These are phyloP conservation scores for Dysidea cf. avara DNA, from an alignment of 37 sponge, comb jelly and placozoan genomes.

Conservation along the genomic window DNA sequence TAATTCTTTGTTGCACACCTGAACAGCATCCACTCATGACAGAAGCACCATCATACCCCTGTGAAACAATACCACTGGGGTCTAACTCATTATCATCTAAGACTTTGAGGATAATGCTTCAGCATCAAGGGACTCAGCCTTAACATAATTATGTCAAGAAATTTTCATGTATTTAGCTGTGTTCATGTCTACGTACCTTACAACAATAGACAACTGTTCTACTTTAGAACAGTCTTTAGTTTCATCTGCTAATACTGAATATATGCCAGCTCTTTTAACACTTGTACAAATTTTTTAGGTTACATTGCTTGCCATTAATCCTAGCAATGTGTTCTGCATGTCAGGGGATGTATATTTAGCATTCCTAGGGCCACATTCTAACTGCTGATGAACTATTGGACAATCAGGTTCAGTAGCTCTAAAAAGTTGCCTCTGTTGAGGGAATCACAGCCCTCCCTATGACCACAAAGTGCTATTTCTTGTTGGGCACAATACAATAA, in stretches of 20 bases:
- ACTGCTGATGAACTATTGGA: conserved; percentile 20
- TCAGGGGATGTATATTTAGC: conserved; percentile 71
- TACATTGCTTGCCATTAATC: conserved; percentile 61
- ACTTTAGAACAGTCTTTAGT: conserved; percentile 54
- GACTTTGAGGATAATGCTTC: conserved; percentile 41
- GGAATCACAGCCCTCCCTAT: conserved; percentile 52
- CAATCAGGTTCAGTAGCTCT: conserved; percentile 49
- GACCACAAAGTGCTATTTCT: conserved; percentile 57
- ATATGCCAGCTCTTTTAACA: conserved; percentile 47
- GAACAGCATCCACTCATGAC: conserved; percentile 71
- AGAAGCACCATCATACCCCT: conserved; percentile 74
- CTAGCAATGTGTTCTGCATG: conserved; percentile 63
- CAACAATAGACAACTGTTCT: conserved; percentile 63
- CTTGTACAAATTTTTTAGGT: conserved; percentile 21
- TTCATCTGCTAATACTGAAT: too few species aligned
- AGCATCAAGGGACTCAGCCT: conserved; percentile 45
- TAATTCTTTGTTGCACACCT: too few species aligned
- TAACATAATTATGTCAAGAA: too few species aligned
- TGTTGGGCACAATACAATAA: too few species aligned
- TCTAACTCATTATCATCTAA: conserved; percentile 35
- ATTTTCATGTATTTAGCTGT: too few species aligned
- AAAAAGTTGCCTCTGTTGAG: conserved; percentile 64
- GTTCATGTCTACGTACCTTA: conserved; percentile 68
- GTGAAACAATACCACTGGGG: conserved; percentile 38
- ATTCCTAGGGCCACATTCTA: conserved; percentile 44